Evolutionary conservation across 2,797 vertebrate genomes (phyloP).

Genomic region (Hybognathus amarus): DNA sequence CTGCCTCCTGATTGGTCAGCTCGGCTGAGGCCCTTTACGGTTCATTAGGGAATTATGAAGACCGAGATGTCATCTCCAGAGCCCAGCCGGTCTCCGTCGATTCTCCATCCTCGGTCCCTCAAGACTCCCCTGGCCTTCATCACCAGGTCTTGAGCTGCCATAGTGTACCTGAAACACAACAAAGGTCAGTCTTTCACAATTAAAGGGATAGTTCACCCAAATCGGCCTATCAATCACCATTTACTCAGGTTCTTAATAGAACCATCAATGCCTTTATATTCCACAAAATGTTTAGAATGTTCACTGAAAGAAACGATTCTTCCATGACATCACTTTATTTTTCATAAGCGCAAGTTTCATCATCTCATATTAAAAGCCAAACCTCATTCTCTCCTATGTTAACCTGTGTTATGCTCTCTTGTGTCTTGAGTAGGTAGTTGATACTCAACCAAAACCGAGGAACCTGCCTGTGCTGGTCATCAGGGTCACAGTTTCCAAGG

Average conservation of each 20-base stretch:
- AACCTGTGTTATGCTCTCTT: not conserved
- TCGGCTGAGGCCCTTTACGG: conserved; percentile 79
- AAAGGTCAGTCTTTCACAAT: not conserved
- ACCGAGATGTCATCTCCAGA: conserved; percentile 98
- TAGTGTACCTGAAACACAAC: conserved; percentile 85
- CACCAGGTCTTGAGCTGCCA: conserved; percentile 95
- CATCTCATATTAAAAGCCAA: not conserved
- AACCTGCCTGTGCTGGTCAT: conserved; percentile 92
- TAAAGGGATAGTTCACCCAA: not conserved
- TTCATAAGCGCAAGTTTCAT: too few species aligned
- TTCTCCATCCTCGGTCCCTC: conserved; percentile 96
- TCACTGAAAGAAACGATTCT: not conserved
- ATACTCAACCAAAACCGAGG: conserved; percentile 31
- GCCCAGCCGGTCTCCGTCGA: conserved; percentile 91
- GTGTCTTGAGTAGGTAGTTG: not conserved
- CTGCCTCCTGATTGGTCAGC: conserved; percentile 46
- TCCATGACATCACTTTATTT: not conserved
- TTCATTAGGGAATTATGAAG: conserved; percentile 93
- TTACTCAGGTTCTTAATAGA: not conserved
- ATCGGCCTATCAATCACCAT: not conserved
- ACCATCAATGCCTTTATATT: not conserved
- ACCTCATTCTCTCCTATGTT: not conserved
- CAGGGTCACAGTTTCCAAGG: conserved; percentile 95
- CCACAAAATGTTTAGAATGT: not conserved
- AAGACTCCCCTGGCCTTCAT: conserved; percentile 93